These are phyloP conservation scores for Sibirionetta formosa DNA, from an alignment of 2,797 vertebrate genomes.

Conservation along the genomic window DNA sequence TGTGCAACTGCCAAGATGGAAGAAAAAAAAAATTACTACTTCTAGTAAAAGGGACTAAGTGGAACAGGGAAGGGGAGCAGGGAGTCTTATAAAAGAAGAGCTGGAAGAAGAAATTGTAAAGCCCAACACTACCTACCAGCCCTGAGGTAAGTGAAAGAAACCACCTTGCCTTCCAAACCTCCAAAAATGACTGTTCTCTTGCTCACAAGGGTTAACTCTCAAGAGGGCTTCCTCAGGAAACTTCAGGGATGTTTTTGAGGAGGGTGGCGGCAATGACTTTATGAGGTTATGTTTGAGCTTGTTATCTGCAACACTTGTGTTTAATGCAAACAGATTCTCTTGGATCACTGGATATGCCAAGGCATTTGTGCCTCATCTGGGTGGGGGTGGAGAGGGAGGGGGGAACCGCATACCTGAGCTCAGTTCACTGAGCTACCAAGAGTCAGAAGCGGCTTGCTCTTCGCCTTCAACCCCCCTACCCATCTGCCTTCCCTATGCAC, in stretches of 20 bases:
- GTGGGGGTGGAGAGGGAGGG: not conserved
- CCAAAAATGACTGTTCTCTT: not conserved
- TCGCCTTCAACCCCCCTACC: not conserved
- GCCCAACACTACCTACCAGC: not conserved
- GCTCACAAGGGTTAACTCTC: constrained; percentile 46
- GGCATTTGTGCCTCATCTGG: not conserved
- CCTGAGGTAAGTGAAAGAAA: not conserved
- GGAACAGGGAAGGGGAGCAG: not conserved
- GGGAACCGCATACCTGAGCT: not conserved
- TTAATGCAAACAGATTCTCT: constrained; percentile 1
- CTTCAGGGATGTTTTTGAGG: not conserved
- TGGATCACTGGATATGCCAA: not conserved
- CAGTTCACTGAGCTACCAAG: not conserved
- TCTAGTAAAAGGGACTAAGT: not conserved
- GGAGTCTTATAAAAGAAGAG: not conserved
- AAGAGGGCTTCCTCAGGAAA: constrained; percentile 13
- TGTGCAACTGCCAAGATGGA: not conserved
- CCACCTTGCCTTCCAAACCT: not conserved
- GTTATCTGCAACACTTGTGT: constrained; percentile 22
- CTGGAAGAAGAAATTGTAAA: not conserved
- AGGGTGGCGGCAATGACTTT: not conserved
- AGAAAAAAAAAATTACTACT: not conserved
- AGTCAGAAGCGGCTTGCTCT: not conserved
- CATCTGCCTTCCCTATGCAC: not conserved
- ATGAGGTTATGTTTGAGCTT: constrained; percentile 61